phyloP scores from a whole-genome alignment of 2,797 vertebrate genomes.

The Clarias pachynema region DNA sequence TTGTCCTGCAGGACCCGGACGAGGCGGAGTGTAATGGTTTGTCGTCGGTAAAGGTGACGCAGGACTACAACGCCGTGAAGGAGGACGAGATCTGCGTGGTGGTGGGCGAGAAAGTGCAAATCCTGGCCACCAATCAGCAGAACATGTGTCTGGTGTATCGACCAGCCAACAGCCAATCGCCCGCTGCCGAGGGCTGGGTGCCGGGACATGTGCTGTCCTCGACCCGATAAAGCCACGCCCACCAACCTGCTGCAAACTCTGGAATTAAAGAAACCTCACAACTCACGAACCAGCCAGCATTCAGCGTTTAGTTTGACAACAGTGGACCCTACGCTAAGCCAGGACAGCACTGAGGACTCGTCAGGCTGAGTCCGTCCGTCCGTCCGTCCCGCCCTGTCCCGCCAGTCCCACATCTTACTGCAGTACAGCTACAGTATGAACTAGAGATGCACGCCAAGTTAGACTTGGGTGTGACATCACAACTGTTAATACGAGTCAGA shows the following conservation, averaged over 20 bases:
- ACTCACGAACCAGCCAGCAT: constrained; percentile 38
- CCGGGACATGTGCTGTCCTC: constrained; percentile 87
- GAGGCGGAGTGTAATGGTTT: constrained; percentile 87
- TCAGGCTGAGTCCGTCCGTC: neutral
- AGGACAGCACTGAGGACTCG: neutral
- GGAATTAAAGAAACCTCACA: constrained; percentile 34
- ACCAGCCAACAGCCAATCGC: constrained; percentile 89
- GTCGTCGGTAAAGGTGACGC: constrained; percentile 85
- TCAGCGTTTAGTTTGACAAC: constrained; percentile 46
- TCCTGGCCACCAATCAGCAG: constrained; percentile 96
- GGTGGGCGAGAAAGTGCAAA: constrained; percentile 93
- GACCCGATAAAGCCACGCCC: constrained; percentile 59
- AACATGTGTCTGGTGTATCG: constrained; percentile 96
- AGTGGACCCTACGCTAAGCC: constrained; percentile 73
- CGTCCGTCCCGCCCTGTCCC: neutral
- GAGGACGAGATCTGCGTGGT: constrained; percentile 97
- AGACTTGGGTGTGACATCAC: constrained; percentile 51
- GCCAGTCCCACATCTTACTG: constrained; percentile 26
- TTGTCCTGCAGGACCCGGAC: constrained; percentile 70
- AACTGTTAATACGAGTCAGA: constrained; percentile 72
- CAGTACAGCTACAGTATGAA: constrained; percentile 61
- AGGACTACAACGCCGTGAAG: constrained; percentile 94
- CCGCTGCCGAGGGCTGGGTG: constrained; percentile 96
- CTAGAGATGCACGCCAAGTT: constrained; percentile 30
- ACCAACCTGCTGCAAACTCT: constrained; percentile 1